These are phyloP conservation scores for Blastobasis lacticolella DNA, from an alignment of 2,888 invertebrate species.

Conservation along the genomic window DNA sequence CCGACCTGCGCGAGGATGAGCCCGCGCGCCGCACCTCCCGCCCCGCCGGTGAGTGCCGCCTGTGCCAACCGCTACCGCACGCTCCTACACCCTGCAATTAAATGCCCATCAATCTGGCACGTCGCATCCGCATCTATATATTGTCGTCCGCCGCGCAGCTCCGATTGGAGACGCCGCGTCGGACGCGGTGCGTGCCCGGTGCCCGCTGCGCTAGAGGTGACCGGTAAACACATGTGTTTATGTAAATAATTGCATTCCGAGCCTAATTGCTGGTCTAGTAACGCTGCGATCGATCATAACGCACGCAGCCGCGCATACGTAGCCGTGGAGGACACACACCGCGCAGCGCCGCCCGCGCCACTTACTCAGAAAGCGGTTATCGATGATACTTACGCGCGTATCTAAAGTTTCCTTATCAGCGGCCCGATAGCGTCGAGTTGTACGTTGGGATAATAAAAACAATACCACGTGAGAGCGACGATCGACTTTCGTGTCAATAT, in stretches of 20 bases:
- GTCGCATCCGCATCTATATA: constrained; percentile 22
- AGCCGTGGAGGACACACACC: constrained; percentile 15
- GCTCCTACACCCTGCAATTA: constrained; percentile 36
- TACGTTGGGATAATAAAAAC: constrained; percentile 60
- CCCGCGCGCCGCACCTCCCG: constrained; percentile 77
- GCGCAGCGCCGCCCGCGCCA: constrained; percentile 9
- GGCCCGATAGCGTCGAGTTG: constrained; percentile 32
- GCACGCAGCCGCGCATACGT: constrained; percentile 16
- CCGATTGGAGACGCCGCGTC: constrained; percentile 15
- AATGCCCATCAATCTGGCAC: constrained; percentile 31
- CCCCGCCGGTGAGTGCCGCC: constrained; percentile 77
- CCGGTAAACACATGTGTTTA: constrained; percentile 41
- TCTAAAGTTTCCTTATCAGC: constrained; percentile 38
- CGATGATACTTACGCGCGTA: neutral
- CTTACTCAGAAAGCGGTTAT: neutral
- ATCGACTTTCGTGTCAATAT: constrained; percentile 37
- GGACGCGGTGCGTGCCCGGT: constrained; percentile 1
- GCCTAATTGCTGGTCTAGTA: neutral
- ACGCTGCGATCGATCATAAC: constrained; percentile 34
- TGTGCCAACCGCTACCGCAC: constrained; percentile 47
- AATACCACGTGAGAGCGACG: constrained; percentile 60
- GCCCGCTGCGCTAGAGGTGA: constrained; percentile 12
- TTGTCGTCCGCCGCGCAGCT: constrained; percentile 14
- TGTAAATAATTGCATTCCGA: constrained; percentile 50
- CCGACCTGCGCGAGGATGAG: constrained; percentile 78